phyloP scores from a whole-genome alignment of 2,797 vertebrate genomes.

The Emydoidea blandingii region DNA sequence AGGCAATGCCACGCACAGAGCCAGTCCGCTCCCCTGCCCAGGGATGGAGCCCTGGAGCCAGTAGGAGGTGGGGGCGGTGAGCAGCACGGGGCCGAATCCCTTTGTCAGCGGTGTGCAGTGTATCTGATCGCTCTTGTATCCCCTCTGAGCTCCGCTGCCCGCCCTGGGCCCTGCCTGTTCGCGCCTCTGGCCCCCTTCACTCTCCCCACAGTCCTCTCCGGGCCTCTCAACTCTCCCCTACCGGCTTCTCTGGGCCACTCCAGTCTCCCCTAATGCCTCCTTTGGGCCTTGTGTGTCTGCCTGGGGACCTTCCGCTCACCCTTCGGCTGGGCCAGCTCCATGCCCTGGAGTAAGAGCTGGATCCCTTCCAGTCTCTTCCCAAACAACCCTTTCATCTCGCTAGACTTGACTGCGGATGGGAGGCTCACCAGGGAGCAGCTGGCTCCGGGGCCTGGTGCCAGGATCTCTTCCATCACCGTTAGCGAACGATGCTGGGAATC shows the following conservation, averaged over 20 bases:
- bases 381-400: not conserved
- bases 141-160: not conserved
- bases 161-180: not conserved
- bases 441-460: not conserved
- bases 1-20: not conserved
- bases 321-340: not conserved
- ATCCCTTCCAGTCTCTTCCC: not conserved
- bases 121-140: not conserved
- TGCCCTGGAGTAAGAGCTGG: not conserved
- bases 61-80: not conserved
- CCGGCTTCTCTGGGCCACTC: too few species aligned
- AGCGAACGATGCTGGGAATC: not conserved
- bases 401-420: too few species aligned
- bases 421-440: not conserved
- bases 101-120: too few species aligned
- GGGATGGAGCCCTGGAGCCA: not conserved
- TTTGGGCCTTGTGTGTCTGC: not conserved
- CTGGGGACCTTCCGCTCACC: not conserved
- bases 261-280: not conserved
- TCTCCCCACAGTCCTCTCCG: not conserved
- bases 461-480: not conserved
- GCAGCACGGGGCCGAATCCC: too few species aligned
- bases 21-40: not conserved
- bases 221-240: too few species aligned
- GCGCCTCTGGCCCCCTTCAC: not conserved